phyloP scores from a whole-genome alignment of 2,888 invertebrate genomes.

The Carcina quercana region DNA sequence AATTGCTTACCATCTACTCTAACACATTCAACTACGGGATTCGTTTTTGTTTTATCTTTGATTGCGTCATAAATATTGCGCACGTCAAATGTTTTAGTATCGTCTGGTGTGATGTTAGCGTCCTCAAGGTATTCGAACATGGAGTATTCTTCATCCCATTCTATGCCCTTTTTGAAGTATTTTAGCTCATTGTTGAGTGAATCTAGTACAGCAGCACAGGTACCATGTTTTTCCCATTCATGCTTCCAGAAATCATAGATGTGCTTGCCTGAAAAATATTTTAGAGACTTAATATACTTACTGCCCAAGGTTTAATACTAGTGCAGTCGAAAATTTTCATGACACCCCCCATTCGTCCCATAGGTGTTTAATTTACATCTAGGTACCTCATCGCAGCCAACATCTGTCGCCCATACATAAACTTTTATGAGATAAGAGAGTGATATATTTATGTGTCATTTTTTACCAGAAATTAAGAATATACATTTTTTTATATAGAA shows the following conservation, averaged over 20 bases:
- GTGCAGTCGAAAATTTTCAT: too few relatives aligned
- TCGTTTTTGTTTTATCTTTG: constrained; percentile 66
- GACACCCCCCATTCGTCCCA: too few relatives aligned
- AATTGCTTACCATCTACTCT: constrained; percentile 74
- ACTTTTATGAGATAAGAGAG: too few relatives aligned
- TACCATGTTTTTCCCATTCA: constrained; percentile 90
- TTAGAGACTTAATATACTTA: background rate
- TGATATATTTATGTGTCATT: too few relatives aligned
- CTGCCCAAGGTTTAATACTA: too few relatives aligned
- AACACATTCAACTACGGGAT: constrained; percentile 78
- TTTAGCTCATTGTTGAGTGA: constrained; percentile 76
- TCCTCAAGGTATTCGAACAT: constrained; percentile 74
- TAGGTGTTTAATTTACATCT: too few relatives aligned
- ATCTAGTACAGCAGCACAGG: constrained; percentile 78
- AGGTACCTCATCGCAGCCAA: too few relatives aligned
- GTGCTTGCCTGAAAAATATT: constrained; percentile 42
- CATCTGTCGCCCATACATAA: too few relatives aligned
- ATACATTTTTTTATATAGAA: too few relatives aligned
- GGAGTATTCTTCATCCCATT: constrained; percentile 75
- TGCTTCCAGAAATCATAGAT: constrained; percentile 81
- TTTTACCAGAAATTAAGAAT: too few relatives aligned
- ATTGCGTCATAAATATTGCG: constrained; percentile 61
- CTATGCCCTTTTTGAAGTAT: constrained; percentile 79
- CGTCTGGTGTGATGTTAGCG: constrained; percentile 67
- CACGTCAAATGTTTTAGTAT: constrained; percentile 30